phyloP scores from a whole-genome alignment of 1,140 invertebrate genomes.

The Solen grandis region DNA sequence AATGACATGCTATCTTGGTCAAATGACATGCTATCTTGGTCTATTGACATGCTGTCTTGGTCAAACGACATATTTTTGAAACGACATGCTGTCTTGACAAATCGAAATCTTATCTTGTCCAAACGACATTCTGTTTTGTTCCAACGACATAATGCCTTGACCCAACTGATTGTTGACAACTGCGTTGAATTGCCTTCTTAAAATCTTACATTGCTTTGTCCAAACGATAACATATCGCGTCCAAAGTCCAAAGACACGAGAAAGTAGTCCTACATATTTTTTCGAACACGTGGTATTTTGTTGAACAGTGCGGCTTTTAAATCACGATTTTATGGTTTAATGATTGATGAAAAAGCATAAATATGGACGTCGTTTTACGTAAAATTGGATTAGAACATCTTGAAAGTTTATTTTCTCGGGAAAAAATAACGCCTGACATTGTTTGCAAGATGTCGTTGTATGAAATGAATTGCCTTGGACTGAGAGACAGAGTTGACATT shows the following conservation, averaged over 20 bases:
- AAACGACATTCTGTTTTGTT: neutral
- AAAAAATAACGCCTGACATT: conserved; percentile 53
- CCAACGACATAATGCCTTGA: neutral
- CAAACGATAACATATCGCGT: too few relatives aligned
- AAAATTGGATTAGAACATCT: neutral
- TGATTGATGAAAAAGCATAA: neutral
- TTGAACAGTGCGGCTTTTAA: too few relatives aligned
- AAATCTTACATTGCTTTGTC: neutral
- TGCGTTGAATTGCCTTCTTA: neutral
- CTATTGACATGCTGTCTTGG: too few relatives aligned
- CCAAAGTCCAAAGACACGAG: too few relatives aligned
- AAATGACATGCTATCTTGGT: too few relatives aligned
- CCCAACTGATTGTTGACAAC: too few relatives aligned
- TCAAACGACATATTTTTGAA: neutral
- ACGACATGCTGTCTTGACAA: neutral
- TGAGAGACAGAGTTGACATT: conserved; percentile 25
- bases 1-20: too few relatives aligned
- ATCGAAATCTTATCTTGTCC: neutral
- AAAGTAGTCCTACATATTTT: neutral
- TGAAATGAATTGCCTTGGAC: conserved; percentile 37
- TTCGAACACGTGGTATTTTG: neutral
- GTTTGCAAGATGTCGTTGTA: too few relatives aligned
- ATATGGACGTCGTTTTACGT: too few relatives aligned
- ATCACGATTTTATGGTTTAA: too few relatives aligned
- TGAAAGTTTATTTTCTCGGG: neutral